Base-by-base conservation (phyloP, 2,797 vertebrate genomes). In the Cuculus canorus region DNA sequence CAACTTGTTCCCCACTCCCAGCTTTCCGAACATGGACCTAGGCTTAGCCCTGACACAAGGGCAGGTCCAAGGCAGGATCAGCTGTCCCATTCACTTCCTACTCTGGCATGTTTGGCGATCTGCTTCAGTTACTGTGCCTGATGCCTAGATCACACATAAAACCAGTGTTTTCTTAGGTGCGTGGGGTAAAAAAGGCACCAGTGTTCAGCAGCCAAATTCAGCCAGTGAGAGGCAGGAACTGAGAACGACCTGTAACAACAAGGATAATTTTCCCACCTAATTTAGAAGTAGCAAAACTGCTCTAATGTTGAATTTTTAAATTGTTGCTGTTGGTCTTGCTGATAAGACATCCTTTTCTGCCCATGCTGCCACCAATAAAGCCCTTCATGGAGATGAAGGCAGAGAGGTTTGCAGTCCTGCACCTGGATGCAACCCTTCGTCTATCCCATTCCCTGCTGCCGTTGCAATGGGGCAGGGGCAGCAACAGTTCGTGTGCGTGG, bases 271-370 rank as follows among this genome's bases (percentile, higher is more conserved):
- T 92, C 69, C 72, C 75, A 78, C 43, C 48, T 59, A 66, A 75
- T 88, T 93, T 88, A 92, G 93, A 95, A 97, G 37, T 13, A 88
- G 35, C 17, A 75, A 72, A 79, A 30, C 6, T n/a, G 27, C 54
- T 76, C 45, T 82, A 22, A 82, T 75, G 47, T 86, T 57, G 30
- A 39, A 73, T 91, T 95, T 65, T 66, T 86, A 92, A 88, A 54
- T 71, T 18, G 5, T 69, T 68, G 17, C n/a, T 24, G 65, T 96
- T 92, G 81, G 43, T 94, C 39, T 70, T 82, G 52, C 41, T 92
- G 76, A 90, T 81, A 95, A 89, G 82, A 79, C 61, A 73, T 9
- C 63, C 59, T 95, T 95, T 92, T 96, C 71, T 89, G 71, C 37
- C 64, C 60, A 45, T 21, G 50, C 65, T 93, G 66, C 87, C 86